These are phyloP conservation scores for Myotis daubentonii DNA, from an alignment of 2,797 vertebrate species.

Conservation along the genomic window DNA sequence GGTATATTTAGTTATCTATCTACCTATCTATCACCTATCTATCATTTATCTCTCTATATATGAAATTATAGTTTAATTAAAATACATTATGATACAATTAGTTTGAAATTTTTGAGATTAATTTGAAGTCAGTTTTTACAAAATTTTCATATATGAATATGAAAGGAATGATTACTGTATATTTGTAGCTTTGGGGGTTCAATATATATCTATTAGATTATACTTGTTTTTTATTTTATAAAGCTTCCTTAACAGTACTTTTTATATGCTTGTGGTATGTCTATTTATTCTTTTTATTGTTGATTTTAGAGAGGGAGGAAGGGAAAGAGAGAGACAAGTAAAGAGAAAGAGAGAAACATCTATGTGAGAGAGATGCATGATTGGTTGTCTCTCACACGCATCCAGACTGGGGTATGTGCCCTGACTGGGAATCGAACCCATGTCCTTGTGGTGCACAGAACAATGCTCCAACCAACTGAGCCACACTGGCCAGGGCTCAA, in stretches of 20 bases:
- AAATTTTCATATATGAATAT: not conserved
- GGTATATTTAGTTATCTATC: not conserved
- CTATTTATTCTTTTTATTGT: not conserved
- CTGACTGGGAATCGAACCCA: not conserved
- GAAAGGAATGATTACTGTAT: not conserved
- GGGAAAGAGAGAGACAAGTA: too few relatives aligned
- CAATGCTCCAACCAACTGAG: not conserved
- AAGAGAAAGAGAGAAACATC: not conserved
- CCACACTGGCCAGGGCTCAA: not conserved
- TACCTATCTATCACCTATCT: not conserved
- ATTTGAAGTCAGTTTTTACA: not conserved
- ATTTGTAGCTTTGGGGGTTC: not conserved
- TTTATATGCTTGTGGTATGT: not conserved
- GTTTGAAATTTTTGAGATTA: conserved; percentile 17
- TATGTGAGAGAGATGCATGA: not conserved
- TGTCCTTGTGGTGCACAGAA: too few relatives aligned
- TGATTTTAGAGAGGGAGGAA: not conserved
- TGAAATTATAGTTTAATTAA: not conserved
- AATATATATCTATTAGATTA: not conserved
- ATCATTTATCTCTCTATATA: not conserved
- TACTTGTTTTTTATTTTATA: not conserved
- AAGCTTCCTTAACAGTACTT: not conserved
- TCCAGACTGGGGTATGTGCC: not conserved
- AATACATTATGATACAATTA: not conserved
- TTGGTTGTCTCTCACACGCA: not conserved